phyloP scores from a whole-genome alignment of 1,140 invertebrate species.

The Ectropis grisescens region DNA sequence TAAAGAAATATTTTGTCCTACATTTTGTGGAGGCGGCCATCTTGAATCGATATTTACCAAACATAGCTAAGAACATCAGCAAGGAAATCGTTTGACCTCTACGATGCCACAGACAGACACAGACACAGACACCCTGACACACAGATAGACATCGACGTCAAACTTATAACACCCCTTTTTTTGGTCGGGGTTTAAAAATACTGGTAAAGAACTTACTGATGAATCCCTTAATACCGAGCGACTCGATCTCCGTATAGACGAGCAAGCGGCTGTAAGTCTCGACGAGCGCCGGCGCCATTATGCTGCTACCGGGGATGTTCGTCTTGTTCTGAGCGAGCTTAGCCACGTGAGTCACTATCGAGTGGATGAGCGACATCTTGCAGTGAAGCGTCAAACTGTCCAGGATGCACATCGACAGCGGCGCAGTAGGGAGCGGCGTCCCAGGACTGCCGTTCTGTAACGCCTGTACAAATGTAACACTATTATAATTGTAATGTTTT shows the following conservation, averaged over 20 bases:
- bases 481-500: too few relatives aligned
- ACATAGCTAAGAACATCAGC: too few relatives aligned
- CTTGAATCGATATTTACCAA: too few relatives aligned
- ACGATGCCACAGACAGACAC: too few relatives aligned
- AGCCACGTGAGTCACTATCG: conserved; percentile 90
- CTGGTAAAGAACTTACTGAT: conserved; percentile 79
- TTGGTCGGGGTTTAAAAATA: too few relatives aligned
- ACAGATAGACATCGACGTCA: too few relatives aligned
- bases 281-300: conserved; percentile 90
- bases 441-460: conserved; percentile 67
- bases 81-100: too few relatives aligned
- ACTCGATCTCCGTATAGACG: conserved; percentile 97
- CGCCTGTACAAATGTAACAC: too few relatives aligned
- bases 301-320: conserved; percentile 72
- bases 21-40: too few relatives aligned
- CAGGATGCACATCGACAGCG: conserved; percentile 91
- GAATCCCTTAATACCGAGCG: conserved; percentile 96
- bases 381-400: conserved; percentile 97
- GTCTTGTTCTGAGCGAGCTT: conserved; percentile 90
- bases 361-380: conserved; percentile 98
- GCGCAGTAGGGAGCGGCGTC: conserved; percentile 77
- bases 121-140: too few relatives aligned
- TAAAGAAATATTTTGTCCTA: too few relatives aligned
- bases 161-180: too few relatives aligned
- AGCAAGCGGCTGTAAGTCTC: conserved; percentile 95